Percentiles rank a stretch among this genome's conserved stretches.
Evolutionary conservation across 2,113 vertebrate genomes (phyloP).

Genomic region (Malurus melanocephalus): DNA sequence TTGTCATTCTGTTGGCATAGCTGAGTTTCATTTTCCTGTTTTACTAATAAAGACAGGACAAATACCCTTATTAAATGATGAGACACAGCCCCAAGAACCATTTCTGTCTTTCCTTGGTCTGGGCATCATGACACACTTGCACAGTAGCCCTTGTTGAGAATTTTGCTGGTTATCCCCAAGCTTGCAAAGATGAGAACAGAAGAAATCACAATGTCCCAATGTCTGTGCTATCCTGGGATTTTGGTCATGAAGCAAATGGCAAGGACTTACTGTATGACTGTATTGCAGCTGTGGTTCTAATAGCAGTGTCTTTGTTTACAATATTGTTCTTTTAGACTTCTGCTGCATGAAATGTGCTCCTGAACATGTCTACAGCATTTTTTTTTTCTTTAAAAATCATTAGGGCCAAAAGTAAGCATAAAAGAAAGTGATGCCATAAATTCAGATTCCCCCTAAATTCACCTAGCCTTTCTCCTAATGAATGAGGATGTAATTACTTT

Average conservation of each 20-base stretch:
- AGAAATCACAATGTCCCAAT: background rate
- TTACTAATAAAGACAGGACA: background rate
- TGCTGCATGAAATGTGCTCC: background rate
- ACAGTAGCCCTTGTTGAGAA: background rate
- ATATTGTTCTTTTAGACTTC: background rate
- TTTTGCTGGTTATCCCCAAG: background rate
- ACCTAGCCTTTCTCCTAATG: background rate
- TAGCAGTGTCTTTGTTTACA: background rate
- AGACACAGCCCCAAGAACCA: background rate
- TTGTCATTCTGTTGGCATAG: background rate
- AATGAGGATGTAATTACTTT: background rate
- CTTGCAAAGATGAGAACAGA: background rate
- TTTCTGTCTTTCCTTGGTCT: background rate
- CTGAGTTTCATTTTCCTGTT: background rate
- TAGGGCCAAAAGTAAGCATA: background rate
- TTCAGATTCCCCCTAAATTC: background rate
- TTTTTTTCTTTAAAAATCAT: background rate
- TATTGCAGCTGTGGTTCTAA: background rate
- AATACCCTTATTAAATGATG: background rate
- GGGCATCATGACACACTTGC: background rate
- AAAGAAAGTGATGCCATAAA: background rate
- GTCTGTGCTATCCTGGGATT: background rate
- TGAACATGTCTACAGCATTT: rapidly evolving
- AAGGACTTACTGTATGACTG: background rate
- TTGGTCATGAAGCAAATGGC: background rate